Conservation (phyloP, 2,797 vertebrate species). For the Propithecus deckenii region DNA sequence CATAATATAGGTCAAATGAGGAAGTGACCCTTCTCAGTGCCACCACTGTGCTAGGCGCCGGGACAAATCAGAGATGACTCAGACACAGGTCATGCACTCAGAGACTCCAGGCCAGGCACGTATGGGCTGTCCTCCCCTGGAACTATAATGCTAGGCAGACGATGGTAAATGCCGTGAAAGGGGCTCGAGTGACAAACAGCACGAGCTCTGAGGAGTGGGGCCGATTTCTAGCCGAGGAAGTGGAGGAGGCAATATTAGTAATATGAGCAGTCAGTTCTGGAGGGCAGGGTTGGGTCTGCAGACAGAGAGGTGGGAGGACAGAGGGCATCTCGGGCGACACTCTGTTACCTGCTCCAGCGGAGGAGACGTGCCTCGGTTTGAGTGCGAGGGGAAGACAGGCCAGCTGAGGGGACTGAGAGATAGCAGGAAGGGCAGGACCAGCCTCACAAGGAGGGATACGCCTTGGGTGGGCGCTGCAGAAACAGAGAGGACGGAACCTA, state of each 20-base stretch:
- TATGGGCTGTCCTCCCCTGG: neutral
- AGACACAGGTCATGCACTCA: neutral
- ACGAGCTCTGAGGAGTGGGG: no score
- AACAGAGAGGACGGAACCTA: rapidly evolving
- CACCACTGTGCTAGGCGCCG: neutral
- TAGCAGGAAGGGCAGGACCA: neutral
- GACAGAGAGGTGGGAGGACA: neutral
- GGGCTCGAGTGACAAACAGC: no score
- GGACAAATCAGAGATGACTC: neutral
- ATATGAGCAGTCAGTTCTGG: no score
- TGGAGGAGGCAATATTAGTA: no score
- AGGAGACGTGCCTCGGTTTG: neutral
- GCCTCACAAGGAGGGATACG: no score
- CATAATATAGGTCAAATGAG: neutral
- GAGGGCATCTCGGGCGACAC: neutral
- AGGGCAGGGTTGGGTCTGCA: neutral
- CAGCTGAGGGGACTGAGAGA: no score
- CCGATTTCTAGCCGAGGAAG: no score
- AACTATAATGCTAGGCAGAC: no score
- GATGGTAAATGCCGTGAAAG: no score
- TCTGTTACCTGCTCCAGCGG: neutral
- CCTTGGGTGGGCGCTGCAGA: neutral
- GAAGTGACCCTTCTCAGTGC: neutral
- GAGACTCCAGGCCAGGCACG: neutral
- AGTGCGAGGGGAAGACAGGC: neutral